A percentile compares a stretch with the other conserved stretches of the same genome.
phyloP scores from a whole-genome alignment of 2,888 invertebrate species.

The Parascotia fuliginaria region DNA sequence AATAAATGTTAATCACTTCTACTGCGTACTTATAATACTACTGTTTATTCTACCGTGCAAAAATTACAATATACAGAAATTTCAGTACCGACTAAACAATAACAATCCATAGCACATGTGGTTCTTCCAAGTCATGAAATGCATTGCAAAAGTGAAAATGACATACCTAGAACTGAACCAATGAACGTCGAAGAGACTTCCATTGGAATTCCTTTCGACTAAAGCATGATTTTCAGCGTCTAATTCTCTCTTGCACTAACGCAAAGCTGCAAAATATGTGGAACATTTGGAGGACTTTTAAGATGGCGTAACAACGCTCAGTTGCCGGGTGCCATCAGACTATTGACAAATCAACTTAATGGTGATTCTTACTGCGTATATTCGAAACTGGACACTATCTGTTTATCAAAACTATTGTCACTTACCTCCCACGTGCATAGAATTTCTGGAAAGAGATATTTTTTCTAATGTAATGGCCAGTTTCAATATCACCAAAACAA shows the following conservation, averaged over 20 bases:
- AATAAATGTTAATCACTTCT: slow-evolving; percentile 46
- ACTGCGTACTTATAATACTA: slow-evolving; percentile 47
- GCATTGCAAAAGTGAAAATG: slow-evolving; percentile 77
- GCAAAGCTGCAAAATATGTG: slow-evolving; percentile 79
- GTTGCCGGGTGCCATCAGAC: slow-evolving; percentile 82
- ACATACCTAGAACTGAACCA: slow-evolving; percentile 73
- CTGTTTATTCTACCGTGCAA: slow-evolving; percentile 61
- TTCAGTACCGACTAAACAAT: slow-evolving; percentile 70
- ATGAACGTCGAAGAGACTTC: slow-evolving; percentile 66
- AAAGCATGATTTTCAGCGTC: slow-evolving; percentile 72
- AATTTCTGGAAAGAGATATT: slow-evolving; percentile 86
- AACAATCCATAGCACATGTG: slow-evolving; percentile 82
- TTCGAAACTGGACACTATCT: slow-evolving; percentile 71
- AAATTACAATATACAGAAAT: slow-evolving; percentile 65
- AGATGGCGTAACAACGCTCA: slow-evolving; percentile 86
- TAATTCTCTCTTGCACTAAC: slow-evolving; percentile 66
- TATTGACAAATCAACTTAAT: slow-evolving; percentile 83
- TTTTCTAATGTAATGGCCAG: slow-evolving; percentile 86
- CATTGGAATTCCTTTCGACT: slow-evolving; percentile 64
- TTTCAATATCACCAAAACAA: slow-evolving; percentile 86
- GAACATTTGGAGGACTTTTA: slow-evolving; percentile 81
- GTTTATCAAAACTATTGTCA: slow-evolving; percentile 72
- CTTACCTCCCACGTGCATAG: slow-evolving; percentile 85
- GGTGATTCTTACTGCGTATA: slow-evolving; percentile 65
- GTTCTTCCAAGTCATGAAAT: slow-evolving; percentile 76